These are phyloP conservation scores for Abrostola tripartita DNA, from an alignment of 2,888 invertebrate genomes.

Conservation along the genomic window DNA sequence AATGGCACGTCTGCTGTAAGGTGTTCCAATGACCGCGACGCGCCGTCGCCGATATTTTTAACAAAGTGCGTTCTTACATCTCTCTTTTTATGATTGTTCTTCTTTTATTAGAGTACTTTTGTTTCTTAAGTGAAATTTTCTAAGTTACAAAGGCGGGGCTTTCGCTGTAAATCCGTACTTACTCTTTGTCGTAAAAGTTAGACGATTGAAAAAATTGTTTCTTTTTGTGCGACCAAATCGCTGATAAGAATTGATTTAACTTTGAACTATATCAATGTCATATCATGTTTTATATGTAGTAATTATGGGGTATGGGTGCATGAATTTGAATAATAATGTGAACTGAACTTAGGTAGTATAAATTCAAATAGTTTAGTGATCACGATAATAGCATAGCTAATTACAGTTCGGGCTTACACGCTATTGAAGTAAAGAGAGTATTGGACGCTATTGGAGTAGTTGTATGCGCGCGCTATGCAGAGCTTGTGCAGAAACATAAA, in stretches of 20 bases:
- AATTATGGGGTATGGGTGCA: slow-evolving; percentile 12
- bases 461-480: slow-evolving; percentile 50
- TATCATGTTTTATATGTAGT: slow-evolving; percentile 14
- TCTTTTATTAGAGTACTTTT: slow-evolving; percentile 88
- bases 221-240: slow-evolving; percentile 54
- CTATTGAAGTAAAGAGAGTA: slow-evolving; percentile 52
- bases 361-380: slow-evolving; percentile 55
- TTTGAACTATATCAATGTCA: slow-evolving; percentile 45
- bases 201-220: slow-evolving; percentile 83
- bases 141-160: slow-evolving; percentile 82
- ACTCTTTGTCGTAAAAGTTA: slow-evolving; percentile 84
- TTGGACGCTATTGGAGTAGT: too few relatives aligned
- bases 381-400: slow-evolving; percentile 50
- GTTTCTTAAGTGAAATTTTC: slow-evolving; percentile 87
- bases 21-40: slow-evolving; percentile 48
- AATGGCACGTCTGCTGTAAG: slow-evolving; percentile 60
- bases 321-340: slow-evolving; percentile 21
- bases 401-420: slow-evolving; percentile 54
- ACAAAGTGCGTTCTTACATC: slow-evolving; percentile 78
- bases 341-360: slow-evolving; percentile 36
- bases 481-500: slow-evolving; percentile 70
- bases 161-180: slow-evolving; percentile 84
- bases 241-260: slow-evolving; percentile 43
- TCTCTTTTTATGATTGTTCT: slow-evolving; percentile 87
- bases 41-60: slow-evolving; percentile 62